Evolutionary conservation across 2,113 vertebrate species (phyloP), one percentile per base, ranked within the genome.

Genomic region (Ailurus styani): DNA sequence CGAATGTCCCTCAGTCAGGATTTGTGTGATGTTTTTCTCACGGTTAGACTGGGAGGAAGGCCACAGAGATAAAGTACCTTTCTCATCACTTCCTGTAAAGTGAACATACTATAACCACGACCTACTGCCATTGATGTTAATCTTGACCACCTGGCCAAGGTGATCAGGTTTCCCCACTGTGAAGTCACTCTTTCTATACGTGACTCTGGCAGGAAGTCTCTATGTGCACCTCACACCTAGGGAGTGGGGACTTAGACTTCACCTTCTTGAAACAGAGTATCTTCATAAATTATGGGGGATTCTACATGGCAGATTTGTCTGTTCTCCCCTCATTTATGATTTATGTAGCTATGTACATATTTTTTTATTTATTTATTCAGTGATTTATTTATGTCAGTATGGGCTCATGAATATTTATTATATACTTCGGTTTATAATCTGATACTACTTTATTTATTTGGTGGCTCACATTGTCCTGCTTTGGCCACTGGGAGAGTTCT

Each of bases 221-320:
- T 34, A 34, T 7, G 20, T 23, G 3, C 25, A 23, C 4, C 40
- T 40, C 40, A 66, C 47, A 37, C 5, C 6, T 47, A 91, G 40
- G 82, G 40, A 91, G 42, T 52, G 10, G 21, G 18, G 70, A 78
- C 25, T 82, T 87, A 25, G 7, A 40, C 3, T 79, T 25, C 5
- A 15, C 14, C 60, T 40, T 47, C 64, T 73, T 50, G 20, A 83
- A 42, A 6, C 0, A 42, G 6, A 86, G 1, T 42, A 55, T 89
- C 42, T 77, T 89, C 45, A 37, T 70, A 73, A 92, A 55, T 95
- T 94, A 78, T 50, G 95, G 54, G 62, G 18, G 95, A 82, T 94
- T 90, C 25, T 78, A 17, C 34, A 54, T 10, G 12, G 34, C 37
- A 29, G 15, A 78, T 55, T 73, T 87, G n/a, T n/a, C 50, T 82